phyloP scores from a whole-genome alignment of 2,888 invertebrate genomes.

The Allacma fusca region DNA sequence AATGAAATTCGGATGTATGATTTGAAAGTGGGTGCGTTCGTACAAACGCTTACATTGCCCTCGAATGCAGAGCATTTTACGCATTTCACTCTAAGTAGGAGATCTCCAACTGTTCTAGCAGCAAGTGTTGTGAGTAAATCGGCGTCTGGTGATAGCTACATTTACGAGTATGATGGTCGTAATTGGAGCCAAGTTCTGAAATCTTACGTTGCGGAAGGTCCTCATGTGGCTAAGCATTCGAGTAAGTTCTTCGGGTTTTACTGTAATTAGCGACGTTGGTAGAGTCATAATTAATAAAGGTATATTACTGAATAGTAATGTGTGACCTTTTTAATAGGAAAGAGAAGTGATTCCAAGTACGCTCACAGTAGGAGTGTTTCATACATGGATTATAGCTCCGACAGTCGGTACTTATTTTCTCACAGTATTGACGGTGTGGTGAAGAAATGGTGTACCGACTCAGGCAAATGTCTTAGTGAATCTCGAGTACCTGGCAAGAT shows the following conservation, averaged over 20 bases:
- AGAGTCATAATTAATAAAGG: too few species aligned
- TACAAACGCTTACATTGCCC: constrained; percentile 39
- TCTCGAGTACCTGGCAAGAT: constrained; percentile 35
- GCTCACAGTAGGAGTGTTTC: constrained; percentile 39
- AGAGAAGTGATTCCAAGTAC: constrained; percentile 17
- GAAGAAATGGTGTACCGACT: constrained; percentile 40
- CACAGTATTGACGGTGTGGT: constrained; percentile 38
- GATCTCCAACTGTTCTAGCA: constrained; percentile 36
- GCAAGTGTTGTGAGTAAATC: not conserved
- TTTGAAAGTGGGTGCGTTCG: constrained; percentile 41
- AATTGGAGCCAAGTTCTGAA: constrained; percentile 37
- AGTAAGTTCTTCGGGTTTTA: not conserved
- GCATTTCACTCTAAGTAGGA: constrained; percentile 31
- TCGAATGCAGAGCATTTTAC: constrained; percentile 25
- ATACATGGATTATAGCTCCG: constrained; percentile 31
- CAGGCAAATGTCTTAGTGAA: not conserved
- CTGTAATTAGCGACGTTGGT: too few species aligned
- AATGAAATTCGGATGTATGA: constrained; percentile 43
- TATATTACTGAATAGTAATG: too few species aligned
- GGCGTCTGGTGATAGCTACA: constrained; percentile 32
- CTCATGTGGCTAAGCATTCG: not conserved
- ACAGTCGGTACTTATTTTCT: constrained; percentile 42
- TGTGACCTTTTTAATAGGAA: not conserved
- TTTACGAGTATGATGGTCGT: constrained; percentile 42
- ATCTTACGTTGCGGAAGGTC: constrained; percentile 13